Percentiles rank a stretch among this genome's conserved stretches.
phyloP scores from a whole-genome alignment of 1,140 invertebrate genomes.

The Zaprionus capensis region DNA sequence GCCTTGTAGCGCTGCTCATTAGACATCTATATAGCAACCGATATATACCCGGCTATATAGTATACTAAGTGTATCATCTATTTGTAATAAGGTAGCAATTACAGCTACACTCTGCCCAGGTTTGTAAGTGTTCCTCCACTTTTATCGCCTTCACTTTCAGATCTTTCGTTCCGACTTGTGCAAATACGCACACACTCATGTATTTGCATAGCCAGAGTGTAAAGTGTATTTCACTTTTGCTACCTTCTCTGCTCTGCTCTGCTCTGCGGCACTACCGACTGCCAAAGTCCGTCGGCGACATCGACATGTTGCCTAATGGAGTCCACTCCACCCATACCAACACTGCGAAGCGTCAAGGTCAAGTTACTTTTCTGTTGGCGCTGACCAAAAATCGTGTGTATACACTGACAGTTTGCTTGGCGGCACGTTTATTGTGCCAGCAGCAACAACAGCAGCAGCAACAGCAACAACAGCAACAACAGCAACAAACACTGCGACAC shows the following conservation, averaged over 20 bases:
- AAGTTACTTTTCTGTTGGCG: slow-evolving; percentile 42
- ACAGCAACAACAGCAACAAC: slow-evolving; percentile 14
- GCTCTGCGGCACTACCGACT: not conserved
- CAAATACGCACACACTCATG: not conserved
- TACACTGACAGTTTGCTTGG: slow-evolving; percentile 46
- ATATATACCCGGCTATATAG: too few relatives aligned
- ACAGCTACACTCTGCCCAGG: too few relatives aligned
- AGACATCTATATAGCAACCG: not conserved
- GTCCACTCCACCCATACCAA: slow-evolving; percentile 32
- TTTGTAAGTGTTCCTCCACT: too few relatives aligned
- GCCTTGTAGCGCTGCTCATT: too few relatives aligned
- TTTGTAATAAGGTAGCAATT: too few relatives aligned
- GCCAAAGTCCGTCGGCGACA: not conserved
- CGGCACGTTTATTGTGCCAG: slow-evolving; percentile 71
- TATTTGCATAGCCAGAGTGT: slow-evolving; percentile 16
- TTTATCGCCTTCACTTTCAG: not conserved
- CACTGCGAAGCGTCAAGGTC: slow-evolving; percentile 51
- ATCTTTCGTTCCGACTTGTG: not conserved
- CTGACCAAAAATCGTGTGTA: slow-evolving; percentile 29
- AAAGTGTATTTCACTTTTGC: slow-evolving; percentile 30
- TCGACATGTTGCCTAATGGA: slow-evolving; percentile 26
- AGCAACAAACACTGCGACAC: slow-evolving; percentile 28
- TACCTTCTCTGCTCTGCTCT: not conserved
- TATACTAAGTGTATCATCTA: too few relatives aligned
- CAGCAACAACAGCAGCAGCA: slow-evolving; percentile 25